Evolutionary conservation across 37 sponge, comb jelly and placozoan genomes (phyloP).

Genomic region (Tethya wilhelma): DNA sequence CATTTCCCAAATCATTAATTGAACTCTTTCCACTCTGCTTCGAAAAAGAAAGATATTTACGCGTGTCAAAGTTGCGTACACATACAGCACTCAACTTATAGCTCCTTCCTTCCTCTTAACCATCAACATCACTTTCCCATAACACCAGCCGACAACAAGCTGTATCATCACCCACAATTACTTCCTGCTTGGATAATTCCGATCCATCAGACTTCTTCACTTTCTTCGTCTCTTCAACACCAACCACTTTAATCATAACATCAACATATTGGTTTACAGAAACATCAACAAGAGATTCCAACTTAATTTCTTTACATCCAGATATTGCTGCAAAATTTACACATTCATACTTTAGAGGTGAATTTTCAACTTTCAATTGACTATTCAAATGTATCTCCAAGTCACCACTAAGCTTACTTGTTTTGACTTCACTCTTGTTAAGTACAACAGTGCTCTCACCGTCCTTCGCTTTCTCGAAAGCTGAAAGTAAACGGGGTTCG

Average conservation of each 20-base stretch:
- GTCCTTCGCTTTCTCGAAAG: neutral
- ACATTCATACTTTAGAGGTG: neutral
- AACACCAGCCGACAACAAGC: neutral
- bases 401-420: neutral
- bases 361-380: neutral
- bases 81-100: neutral
- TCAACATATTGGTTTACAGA: neutral
- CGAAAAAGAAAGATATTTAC: neutral
- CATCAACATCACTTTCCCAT: neutral
- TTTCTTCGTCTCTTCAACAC: neutral
- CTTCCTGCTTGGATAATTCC: neutral
- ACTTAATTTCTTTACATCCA: neutral
- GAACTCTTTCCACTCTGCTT: neutral
- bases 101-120: neutral
- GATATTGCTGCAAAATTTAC: neutral
- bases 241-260: neutral
- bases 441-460: neutral
- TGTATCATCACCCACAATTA: neutral
- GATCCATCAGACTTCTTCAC: neutral
- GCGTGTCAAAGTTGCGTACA: neutral
- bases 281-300: neutral
- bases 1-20: neutral
- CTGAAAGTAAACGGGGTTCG: neutral
- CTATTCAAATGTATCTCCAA: neutral
- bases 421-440: neutral